Evolutionary conservation across 2,113 vertebrate species (phyloP).

Genomic region (Charina bottae): DNA sequence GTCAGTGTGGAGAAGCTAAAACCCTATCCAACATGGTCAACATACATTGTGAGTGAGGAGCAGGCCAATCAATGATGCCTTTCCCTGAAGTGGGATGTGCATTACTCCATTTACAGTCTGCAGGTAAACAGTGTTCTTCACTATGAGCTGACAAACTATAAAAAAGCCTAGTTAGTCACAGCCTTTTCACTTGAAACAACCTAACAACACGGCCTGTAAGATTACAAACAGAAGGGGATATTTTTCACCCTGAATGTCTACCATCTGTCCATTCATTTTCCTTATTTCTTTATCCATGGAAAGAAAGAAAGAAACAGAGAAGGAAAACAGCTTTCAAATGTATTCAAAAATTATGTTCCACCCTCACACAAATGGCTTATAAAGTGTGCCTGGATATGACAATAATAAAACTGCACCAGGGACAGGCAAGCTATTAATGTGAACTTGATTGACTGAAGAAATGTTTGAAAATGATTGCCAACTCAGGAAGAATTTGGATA

Average conservation of each 20-base stretch:
- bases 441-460: conserved; percentile 35
- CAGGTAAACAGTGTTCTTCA: not conserved
- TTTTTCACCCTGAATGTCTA: not conserved
- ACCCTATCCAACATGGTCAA: not conserved
- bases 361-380: not conserved
- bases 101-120: not conserved
- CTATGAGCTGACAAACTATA: not conserved
- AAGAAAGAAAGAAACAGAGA: not conserved
- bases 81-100: not conserved
- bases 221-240: not conserved
- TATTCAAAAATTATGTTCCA: not conserved
- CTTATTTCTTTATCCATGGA: not conserved
- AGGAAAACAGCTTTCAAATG: not conserved
- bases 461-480: conserved; percentile 26
- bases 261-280: not conserved
- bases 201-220: not conserved
- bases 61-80: not conserved
- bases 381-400: conserved; percentile 35
- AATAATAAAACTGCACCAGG: conserved; percentile 35
- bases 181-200: not conserved
- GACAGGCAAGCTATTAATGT: conserved; percentile 28
- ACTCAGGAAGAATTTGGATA: conserved; percentile 47
- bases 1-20: not conserved
- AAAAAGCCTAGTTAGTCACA: not conserved
- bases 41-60: not conserved